phyloP scores from a whole-genome alignment of 2,888 invertebrate genomes.

The Sepiola atlantica region DNA sequence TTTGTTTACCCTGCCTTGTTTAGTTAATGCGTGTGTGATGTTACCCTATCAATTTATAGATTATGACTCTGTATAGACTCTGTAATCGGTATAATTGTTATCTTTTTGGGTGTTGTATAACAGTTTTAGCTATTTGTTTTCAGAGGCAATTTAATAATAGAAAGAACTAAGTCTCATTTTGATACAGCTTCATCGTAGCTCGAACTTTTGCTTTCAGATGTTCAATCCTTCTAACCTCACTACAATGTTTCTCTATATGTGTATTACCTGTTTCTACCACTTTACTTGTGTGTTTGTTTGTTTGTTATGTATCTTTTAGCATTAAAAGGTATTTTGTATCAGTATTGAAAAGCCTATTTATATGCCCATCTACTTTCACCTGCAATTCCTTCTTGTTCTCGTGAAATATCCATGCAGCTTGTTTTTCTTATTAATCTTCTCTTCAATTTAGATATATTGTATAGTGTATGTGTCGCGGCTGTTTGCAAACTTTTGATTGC shows the following conservation, averaged over 20 bases:
- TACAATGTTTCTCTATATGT: neutral
- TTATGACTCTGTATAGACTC: no score
- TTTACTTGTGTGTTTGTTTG: neutral
- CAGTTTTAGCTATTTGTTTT: neutral
- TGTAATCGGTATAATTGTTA: no score
- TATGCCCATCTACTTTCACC: neutral
- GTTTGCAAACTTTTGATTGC: neutral
- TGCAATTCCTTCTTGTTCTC: neutral
- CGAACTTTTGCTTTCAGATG: neutral
- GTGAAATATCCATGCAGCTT: neutral
- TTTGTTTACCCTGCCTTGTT: neutral
- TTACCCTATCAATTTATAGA: no score
- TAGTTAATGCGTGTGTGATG: neutral
- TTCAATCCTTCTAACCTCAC: neutral
- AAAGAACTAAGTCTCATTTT: neutral
- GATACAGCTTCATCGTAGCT: neutral
- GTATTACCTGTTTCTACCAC: neutral
- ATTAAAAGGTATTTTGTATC: neutral
- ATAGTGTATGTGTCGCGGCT: neutral
- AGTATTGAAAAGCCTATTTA: neutral
- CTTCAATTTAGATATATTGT: no score
- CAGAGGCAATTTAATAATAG: neutral
- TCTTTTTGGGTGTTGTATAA: neutral
- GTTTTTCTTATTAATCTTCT: neutral
- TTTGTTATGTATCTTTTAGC: neutral